These are phyloP conservation scores for Uropetala carovei DNA, from an alignment of 2,888 invertebrate genomes.

Conservation along the genomic window DNA sequence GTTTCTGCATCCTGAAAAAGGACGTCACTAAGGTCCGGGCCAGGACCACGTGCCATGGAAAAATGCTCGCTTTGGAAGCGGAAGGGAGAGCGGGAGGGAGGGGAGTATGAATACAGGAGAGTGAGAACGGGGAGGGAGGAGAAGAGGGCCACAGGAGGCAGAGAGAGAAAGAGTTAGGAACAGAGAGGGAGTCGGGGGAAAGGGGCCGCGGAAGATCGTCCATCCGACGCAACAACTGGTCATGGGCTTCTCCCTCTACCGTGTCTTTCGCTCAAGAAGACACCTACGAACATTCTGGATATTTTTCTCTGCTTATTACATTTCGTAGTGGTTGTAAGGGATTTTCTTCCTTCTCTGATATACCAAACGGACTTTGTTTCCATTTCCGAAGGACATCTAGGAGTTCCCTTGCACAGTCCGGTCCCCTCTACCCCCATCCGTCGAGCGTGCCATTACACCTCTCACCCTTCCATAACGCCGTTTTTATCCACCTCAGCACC, in stretches of 20 bases:
- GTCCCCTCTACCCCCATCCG: background rate
- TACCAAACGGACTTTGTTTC: conserved; percentile 1
- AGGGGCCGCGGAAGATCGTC: background rate
- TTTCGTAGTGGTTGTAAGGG: background rate
- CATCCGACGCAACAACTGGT: background rate
- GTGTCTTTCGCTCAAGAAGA: background rate
- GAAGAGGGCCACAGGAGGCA: background rate
- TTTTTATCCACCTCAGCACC: background rate
- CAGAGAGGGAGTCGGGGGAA: background rate
- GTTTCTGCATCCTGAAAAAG: background rate
- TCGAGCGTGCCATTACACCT: background rate
- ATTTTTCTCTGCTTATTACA: conserved; percentile 21
- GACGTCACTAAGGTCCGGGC: background rate
- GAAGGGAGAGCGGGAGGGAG: background rate
- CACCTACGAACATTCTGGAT: background rate
- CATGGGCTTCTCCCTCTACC: background rate
- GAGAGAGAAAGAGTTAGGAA: background rate
- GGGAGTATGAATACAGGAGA: background rate
- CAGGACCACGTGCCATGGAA: background rate
- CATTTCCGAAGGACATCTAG: background rate
- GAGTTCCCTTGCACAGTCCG: background rate
- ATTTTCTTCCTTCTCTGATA: conserved; percentile 24
- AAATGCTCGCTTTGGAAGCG: background rate
- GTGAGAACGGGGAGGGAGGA: background rate
- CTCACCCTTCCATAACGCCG: background rate